Evolutionary conservation across 1,140 invertebrate genomes (phyloP).

Genomic region (Macrocentrus cingulum): DNA sequence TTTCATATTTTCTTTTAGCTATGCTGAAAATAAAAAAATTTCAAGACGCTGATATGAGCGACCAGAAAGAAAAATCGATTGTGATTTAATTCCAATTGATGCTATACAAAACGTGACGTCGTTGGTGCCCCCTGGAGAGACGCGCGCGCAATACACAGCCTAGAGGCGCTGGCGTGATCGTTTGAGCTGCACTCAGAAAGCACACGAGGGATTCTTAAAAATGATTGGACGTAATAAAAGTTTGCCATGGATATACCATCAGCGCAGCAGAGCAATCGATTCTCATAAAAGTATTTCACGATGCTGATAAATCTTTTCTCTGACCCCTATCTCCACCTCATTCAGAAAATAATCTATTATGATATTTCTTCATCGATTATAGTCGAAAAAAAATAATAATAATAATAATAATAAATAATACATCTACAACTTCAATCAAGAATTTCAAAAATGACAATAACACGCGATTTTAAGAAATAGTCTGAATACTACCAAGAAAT

Average conservation of each 20-base stretch:
- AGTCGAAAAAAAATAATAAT: background rate
- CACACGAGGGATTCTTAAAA: constrained; percentile 2
- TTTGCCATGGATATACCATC: background rate
- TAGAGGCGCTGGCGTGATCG: background rate
- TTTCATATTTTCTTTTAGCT: too few species aligned
- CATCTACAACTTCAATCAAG: too few species aligned
- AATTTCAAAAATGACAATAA: background rate
- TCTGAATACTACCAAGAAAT: too few species aligned
- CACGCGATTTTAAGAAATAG: background rate
- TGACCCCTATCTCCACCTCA: background rate
- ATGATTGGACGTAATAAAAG: background rate
- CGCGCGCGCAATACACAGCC: background rate
- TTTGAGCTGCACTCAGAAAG: background rate
- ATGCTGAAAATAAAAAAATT: too few species aligned
- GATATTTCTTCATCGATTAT: background rate
- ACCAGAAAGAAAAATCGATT: background rate
- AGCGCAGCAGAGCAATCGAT: background rate
- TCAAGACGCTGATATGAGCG: too few species aligned
- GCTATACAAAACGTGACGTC: background rate
- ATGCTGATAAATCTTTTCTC: background rate
- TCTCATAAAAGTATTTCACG: too few species aligned
- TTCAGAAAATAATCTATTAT: background rate
- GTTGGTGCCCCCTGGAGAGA: background rate
- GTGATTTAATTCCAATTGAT: background rate
- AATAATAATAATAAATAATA: too few species aligned